A percentile compares a stretch with the other conserved stretches of the same genome.
These are phyloP conservation scores for Schizopygopsis malacanthus DNA, from an alignment of 2,797 vertebrate species.

Conservation along the genomic window DNA sequence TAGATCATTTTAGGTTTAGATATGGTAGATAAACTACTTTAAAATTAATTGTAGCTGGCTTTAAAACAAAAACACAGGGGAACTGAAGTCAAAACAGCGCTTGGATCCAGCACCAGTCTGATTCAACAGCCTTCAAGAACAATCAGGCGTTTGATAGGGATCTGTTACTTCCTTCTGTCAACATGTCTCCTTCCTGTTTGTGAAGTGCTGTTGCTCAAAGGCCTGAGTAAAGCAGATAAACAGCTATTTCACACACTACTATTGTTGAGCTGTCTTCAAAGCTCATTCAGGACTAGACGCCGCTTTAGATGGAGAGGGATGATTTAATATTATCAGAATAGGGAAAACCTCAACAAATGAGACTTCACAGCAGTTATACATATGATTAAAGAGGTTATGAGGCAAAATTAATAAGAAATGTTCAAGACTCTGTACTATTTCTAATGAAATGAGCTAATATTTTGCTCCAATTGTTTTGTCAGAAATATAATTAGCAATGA, in stretches of 20 bases:
- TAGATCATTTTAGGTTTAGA: background rate
- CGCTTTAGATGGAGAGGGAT: conserved; percentile 55
- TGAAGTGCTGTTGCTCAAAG: conserved; percentile 57
- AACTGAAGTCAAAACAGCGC: conserved; percentile 36
- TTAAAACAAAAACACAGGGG: background rate
- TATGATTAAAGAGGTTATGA: background rate
- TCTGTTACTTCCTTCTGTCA: conserved; percentile 66
- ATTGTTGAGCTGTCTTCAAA: conserved; percentile 56
- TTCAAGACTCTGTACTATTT: background rate
- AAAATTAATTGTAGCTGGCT: background rate
- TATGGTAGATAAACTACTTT: background rate
- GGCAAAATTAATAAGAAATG: background rate
- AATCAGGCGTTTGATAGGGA: conserved; percentile 67
- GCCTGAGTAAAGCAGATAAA: conserved; percentile 66
- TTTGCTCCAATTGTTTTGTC: background rate
- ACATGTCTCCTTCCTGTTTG: conserved; percentile 73
- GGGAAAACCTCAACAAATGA: background rate
- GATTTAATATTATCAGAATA: conserved; percentile 40
- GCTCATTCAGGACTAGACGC: conserved; percentile 36
- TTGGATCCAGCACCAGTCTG: conserved; percentile 5
- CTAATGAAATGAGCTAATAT: background rate
- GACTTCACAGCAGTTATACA: background rate
- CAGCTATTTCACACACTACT: conserved; percentile 41
- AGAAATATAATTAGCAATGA: background rate
- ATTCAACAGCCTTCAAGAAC: conserved; percentile 45